Percentiles rank a stretch among this genome's conserved stretches.
These are phyloP conservation scores for Centrocercus urophasianus DNA, from an alignment of 2,113 vertebrate species.

Conservation along the genomic window DNA sequence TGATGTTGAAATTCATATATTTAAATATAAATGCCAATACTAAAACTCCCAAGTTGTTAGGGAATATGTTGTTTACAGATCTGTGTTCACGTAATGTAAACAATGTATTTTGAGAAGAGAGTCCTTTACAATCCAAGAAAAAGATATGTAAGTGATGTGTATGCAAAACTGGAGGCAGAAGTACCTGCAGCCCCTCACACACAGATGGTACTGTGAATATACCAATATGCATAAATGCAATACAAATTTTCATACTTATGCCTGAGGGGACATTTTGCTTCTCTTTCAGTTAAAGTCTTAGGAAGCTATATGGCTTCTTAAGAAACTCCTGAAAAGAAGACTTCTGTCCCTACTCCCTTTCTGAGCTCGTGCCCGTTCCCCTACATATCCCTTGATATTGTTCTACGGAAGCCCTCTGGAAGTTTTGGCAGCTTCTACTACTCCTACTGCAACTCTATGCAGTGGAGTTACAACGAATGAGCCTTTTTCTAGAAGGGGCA, in stretches of 20 bases:
- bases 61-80: background rate
- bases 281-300: background rate
- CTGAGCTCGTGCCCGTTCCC: background rate
- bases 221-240: background rate
- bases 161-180: background rate
- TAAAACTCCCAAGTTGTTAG: background rate
- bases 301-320: background rate
- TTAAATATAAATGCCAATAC: constrained; percentile 6
- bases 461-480: background rate
- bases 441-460: background rate
- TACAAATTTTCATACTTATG: background rate
- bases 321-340: background rate
- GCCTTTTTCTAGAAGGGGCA: background rate
- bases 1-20: background rate
- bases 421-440: background rate
- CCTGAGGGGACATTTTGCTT: background rate
- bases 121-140: background rate
- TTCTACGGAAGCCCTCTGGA: background rate
- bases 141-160: background rate
- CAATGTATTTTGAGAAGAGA: background rate
- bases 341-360: background rate
- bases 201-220: rapidly evolving
- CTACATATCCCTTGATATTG: background rate
- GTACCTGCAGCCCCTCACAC: rapidly evolving
- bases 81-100: background rate